These are phyloP conservation scores for Leptinotarsa defecta DNA, from an alignment of 1,140 invertebrate genomes.

Conservation along the genomic window DNA sequence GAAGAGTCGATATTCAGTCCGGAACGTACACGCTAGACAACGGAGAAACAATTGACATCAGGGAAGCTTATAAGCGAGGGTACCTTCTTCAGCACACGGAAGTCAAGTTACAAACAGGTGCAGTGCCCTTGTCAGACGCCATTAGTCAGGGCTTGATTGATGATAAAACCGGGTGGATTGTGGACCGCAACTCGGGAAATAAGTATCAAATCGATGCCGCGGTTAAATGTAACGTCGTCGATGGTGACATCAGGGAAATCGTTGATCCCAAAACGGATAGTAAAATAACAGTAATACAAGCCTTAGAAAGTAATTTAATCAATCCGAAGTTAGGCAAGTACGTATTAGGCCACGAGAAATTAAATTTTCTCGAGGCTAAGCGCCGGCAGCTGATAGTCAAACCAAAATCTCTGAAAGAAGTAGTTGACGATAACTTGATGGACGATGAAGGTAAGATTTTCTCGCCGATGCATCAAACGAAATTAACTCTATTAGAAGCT, in stretches of 20 bases:
- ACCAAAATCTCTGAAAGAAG: constrained; percentile 89
- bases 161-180: constrained; percentile 72
- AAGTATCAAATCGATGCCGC: constrained; percentile 80
- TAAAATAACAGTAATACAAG: constrained; percentile 81
- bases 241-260: constrained; percentile 76
- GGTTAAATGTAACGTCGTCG: constrained; percentile 74
- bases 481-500: constrained; percentile 81
- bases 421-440: constrained; percentile 78
- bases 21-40: constrained; percentile 70
- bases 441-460: constrained; percentile 78
- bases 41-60: constrained; percentile 73
- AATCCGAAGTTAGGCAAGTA: constrained; percentile 80
- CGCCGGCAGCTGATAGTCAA: constrained; percentile 79
- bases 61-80: constrained; percentile 78
- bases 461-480: constrained; percentile 76
- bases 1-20: constrained; percentile 77
- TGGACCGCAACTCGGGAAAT: constrained; percentile 82
- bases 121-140: constrained; percentile 79
- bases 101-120: constrained; percentile 73
- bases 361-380: constrained; percentile 80
- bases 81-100: constrained; percentile 72
- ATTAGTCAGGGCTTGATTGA: constrained; percentile 82
- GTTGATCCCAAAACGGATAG: constrained; percentile 77
- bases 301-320: constrained; percentile 76
- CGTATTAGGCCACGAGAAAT: constrained; percentile 77